Percentiles rank a stretch among this genome's conserved stretches.
Evolutionary conservation across 1,140 invertebrate species (phyloP).

Genomic region (Caerostris extrusa): DNA sequence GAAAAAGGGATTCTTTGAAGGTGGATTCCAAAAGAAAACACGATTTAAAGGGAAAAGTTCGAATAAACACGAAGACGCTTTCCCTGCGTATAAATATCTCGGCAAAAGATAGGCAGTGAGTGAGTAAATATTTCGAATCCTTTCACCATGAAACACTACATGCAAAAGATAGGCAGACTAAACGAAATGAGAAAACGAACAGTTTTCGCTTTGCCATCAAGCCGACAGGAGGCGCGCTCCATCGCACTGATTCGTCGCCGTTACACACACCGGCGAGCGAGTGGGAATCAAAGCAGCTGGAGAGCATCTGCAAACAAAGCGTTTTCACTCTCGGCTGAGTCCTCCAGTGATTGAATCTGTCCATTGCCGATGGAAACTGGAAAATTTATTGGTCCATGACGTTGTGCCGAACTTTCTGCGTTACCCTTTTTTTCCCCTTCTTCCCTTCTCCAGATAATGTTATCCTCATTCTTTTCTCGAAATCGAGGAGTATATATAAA

Average conservation of each 20-base stretch:
- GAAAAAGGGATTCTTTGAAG: slow-evolving; percentile 49
- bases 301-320: slow-evolving; percentile 65
- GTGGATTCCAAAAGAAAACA: slow-evolving; percentile 1
- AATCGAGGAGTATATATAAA: neutral
- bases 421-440: neutral
- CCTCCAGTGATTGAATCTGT: slow-evolving; percentile 66
- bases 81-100: slow-evolving; percentile 43
- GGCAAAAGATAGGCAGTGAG: neutral
- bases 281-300: slow-evolving; percentile 66
- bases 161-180: slow-evolving; percentile 13
- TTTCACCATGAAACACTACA: neutral
- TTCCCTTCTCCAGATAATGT: neutral
- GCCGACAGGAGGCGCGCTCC: slow-evolving; percentile 46
- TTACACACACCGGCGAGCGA: slow-evolving; percentile 55
- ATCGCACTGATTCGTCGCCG: slow-evolving; percentile 57
- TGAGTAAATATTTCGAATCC: slow-evolving; percentile 64
- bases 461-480: neutral
- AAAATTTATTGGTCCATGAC: slow-evolving; percentile 61
- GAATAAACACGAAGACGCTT: slow-evolving; percentile 56
- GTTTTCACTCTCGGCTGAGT: slow-evolving; percentile 74
- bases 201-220: slow-evolving; percentile 37
- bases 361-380: slow-evolving; percentile 44
- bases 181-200: slow-evolving; percentile 56
- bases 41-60: slow-evolving; percentile 43
- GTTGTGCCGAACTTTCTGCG: slow-evolving; percentile 33